Conservation (phyloP, 2,888 invertebrate species). For the Ligdia adustata region DNA sequence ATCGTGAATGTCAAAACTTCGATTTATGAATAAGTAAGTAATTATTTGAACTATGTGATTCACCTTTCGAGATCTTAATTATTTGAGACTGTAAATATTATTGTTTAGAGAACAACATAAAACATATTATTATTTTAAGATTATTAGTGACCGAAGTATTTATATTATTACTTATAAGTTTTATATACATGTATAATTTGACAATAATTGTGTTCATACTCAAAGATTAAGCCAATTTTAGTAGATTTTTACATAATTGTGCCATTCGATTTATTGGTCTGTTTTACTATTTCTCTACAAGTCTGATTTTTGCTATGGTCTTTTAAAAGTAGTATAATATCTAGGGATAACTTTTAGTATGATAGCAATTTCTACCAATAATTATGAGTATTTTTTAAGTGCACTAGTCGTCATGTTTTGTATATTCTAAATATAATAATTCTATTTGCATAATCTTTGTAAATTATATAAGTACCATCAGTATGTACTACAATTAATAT, state of each 20-base stretch:
- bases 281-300: constrained; percentile 31
- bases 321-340: constrained; percentile 17
- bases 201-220: constrained; percentile 32
- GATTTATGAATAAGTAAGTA: not conserved
- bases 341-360: constrained; percentile 22
- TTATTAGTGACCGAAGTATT: constrained; percentile 26
- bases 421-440: no score
- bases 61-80: constrained; percentile 34
- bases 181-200: constrained; percentile 29
- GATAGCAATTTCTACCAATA: constrained; percentile 36
- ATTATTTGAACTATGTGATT: constrained; percentile 8
- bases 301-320: constrained; percentile 40
- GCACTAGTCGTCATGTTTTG: constrained; percentile 47
- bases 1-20: no score
- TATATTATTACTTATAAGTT: constrained; percentile 27
- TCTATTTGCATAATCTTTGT: no score
- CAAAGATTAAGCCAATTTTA: constrained; percentile 12
- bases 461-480: no score
- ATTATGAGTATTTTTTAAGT: constrained; percentile 28
- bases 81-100: constrained; percentile 58
- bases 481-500: no score
- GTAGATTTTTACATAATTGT: constrained; percentile 21
- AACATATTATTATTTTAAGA: constrained; percentile 15
- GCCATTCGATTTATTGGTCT: constrained; percentile 30
- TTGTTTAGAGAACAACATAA: constrained; percentile 3